These are phyloP conservation scores for Metacarcinus magister DNA, from an alignment of 2,888 invertebrate genomes.

Conservation along the genomic window DNA sequence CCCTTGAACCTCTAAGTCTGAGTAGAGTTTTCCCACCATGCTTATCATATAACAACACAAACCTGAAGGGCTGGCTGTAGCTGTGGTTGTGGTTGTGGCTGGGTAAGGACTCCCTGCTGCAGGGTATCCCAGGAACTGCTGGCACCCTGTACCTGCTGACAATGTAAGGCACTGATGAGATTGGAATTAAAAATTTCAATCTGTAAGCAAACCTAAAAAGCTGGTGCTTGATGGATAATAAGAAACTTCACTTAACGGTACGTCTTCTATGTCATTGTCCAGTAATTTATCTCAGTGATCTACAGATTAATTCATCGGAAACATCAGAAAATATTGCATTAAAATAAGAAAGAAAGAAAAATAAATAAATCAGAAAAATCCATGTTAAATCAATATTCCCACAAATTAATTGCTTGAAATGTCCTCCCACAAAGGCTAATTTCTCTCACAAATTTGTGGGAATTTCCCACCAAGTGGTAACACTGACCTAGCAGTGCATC, in stretches of 20 bases:
- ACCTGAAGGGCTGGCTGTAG: conserved; percentile 20
- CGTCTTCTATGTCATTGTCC: too few relatives aligned
- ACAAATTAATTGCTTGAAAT: too few relatives aligned
- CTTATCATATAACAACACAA: not conserved
- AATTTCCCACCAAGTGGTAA: too few relatives aligned
- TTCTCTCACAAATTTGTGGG: too few relatives aligned
- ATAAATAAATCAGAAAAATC: too few relatives aligned
- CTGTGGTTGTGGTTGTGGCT: not conserved
- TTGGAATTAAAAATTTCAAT: not conserved
- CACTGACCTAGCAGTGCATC: too few relatives aligned
- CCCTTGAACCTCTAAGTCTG: not conserved
- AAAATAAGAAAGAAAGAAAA: too few relatives aligned
- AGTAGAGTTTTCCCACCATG: not conserved
- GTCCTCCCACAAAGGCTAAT: too few relatives aligned
- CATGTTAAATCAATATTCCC: too few relatives aligned
- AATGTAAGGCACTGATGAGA: not conserved
- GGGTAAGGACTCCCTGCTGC: conserved; percentile 56
- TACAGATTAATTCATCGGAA: too few relatives aligned
- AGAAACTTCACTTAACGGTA: not conserved
- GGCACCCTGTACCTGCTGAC: conserved; percentile 51
- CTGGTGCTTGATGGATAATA: not conserved
- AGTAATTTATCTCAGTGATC: too few relatives aligned
- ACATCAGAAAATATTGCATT: too few relatives aligned
- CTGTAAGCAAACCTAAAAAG: not conserved
- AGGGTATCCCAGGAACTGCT: not conserved